Conservation (phyloP, 2,888 invertebrate genomes). For the Desoria tigrina region DNA sequence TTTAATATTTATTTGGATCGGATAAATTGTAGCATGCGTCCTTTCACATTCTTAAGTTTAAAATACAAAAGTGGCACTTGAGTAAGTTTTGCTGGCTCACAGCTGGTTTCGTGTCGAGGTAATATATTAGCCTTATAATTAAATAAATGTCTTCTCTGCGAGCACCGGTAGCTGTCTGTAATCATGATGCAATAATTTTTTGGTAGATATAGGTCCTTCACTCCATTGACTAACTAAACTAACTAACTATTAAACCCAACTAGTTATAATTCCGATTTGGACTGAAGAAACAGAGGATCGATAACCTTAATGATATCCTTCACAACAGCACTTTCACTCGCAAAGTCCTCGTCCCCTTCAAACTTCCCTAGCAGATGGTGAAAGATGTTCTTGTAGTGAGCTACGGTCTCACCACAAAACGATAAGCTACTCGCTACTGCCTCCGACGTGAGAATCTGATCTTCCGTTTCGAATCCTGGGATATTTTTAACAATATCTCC, state of each 20-base stretch:
- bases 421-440: slow-evolving; percentile 38
- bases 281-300: slow-evolving; percentile 2
- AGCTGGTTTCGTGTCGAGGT: neutral
- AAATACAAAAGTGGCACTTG: neutral
- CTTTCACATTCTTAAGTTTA: too few relatives aligned
- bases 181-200: too few relatives aligned
- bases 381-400: slow-evolving; percentile 19
- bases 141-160: too few relatives aligned
- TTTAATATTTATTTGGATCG: too few relatives aligned
- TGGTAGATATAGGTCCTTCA: too few relatives aligned
- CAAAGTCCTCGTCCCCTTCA: slow-evolving; percentile 41
- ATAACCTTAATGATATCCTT: slow-evolving; percentile 30
- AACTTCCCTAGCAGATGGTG: slow-evolving; percentile 35
- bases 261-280: too few relatives aligned
- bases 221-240: too few relatives aligned
- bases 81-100: neutral
- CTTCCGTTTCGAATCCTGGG: slow-evolving; percentile 43
- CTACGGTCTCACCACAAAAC: slow-evolving; percentile 30
- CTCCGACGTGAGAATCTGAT: slow-evolving; percentile 45
- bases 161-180: too few relatives aligned
- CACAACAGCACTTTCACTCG: slow-evolving; percentile 28
- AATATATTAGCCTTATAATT: slow-evolving; percentile 22
- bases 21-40: too few relatives aligned
- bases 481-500: slow-evolving; percentile 42
- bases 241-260: too few relatives aligned